Percentiles rank a stretch among this genome's conserved stretches.
These are phyloP conservation scores for Heloderma charlesbogerti DNA, from an alignment of 2,113 vertebrate species.

Conservation along the genomic window DNA sequence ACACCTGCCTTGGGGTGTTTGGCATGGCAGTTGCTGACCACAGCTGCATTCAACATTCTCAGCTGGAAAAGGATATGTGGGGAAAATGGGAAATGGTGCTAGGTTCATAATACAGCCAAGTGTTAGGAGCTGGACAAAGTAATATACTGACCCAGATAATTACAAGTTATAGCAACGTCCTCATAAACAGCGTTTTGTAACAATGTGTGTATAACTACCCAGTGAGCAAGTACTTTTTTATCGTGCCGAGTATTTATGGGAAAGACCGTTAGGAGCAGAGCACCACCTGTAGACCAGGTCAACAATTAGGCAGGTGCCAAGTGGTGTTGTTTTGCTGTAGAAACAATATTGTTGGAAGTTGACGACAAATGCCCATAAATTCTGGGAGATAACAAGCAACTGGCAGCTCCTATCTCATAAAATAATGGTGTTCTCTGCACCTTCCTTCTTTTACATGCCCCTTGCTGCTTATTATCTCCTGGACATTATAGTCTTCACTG, in stretches of 20 bases:
- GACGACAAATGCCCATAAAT: conserved; percentile 38
- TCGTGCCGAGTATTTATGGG: background rate
- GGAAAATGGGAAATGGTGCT: background rate
- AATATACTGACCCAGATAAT: conserved; percentile 1
- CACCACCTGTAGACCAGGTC: too few species aligned
- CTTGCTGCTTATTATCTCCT: conserved; percentile 27
- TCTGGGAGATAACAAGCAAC: conserved; percentile 23
- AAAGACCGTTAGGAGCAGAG: conserved; percentile 4
- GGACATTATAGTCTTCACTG: background rate
- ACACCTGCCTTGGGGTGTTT: background rate
- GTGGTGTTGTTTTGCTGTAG: background rate
- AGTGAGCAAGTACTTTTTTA: background rate
- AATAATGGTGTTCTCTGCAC: conserved; percentile 1
- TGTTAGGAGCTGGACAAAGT: conserved; percentile 1
- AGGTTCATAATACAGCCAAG: conserved; percentile 16
- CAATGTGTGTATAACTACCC: background rate
- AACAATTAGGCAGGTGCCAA: background rate
- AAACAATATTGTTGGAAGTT: conserved; percentile 26
- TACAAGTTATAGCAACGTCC: background rate
- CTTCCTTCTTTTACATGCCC: background rate
- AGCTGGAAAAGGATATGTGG: background rate
- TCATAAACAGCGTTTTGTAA: background rate
- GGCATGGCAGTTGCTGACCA: background rate
- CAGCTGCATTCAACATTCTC: background rate
- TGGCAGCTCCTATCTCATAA: conserved; percentile 48